Base-by-base conservation (phyloP, 1,140 invertebrate genomes). In the Microvelia longipes region DNA sequence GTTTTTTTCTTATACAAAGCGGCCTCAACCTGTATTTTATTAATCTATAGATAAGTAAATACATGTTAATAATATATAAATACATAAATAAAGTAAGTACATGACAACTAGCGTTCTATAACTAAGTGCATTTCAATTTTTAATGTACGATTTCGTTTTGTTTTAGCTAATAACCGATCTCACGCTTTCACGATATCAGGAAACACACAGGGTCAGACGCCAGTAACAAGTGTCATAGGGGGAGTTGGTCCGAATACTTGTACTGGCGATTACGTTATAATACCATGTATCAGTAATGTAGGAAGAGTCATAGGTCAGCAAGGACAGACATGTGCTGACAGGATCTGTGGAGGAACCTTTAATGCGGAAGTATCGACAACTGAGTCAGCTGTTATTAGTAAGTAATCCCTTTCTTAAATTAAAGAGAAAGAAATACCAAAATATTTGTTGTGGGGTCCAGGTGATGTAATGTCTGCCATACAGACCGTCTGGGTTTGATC, bases 251-350 rank as follows among this genome's bases (percentile, higher is more conserved):
- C 79, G 65, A 84, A 84, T 69, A 82, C 82, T 24, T 92, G 90
- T 75, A 83, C 85, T 63, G 84, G 85, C 29, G 90, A 92, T 77
- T 92, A 89, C 87, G 76, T 92, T 0, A 80, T 88, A 27, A 87
- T 92, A 25, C 89, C 90, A 0, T 91, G 90, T 77, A 87, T 87
- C 0, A 82, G 80, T 0, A 89, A 88, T 73, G 81, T 85, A 30
- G 87, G 87, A 2, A 78, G 85, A 71, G 75, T 83, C 14, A 82
- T 81, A 0, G 63, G 69, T 5, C 80, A 82, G 0, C 5, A 50
- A 50, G 78, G 80, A 63, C 80, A 83, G 0, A 76, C 82, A 0
- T 90, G 86, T 74, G 85, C 87, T 0, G 89, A 90, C 76, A 81
- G 89, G 69, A 82, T 90, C 19, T 90, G 88, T 73, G 88, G 89